A percentile compares a stretch with the other conserved stretches of the same genome.
These are phyloP conservation scores for Epinephelus lanceolatus DNA, from an alignment of 2,113 vertebrate species.

Conservation along the genomic window DNA sequence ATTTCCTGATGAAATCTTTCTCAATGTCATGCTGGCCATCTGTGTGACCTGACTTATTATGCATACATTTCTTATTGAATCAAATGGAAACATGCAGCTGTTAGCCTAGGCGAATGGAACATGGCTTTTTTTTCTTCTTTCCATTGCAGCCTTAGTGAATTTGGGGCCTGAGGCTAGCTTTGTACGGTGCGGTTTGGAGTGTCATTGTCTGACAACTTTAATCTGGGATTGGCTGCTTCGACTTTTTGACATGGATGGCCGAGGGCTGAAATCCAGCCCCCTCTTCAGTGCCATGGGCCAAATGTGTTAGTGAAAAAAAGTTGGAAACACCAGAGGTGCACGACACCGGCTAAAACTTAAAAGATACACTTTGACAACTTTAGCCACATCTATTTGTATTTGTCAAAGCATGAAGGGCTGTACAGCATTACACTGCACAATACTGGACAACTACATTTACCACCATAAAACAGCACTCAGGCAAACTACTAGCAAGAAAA, in stretches of 20 bases:
- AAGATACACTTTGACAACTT: not conserved
- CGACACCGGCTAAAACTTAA: constrained; percentile 12
- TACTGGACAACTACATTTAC: not conserved
- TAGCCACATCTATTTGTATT: constrained; percentile 6
- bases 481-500: not conserved
- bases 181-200: constrained; percentile 25
- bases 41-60: constrained; percentile 27
- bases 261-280: constrained; percentile 42
- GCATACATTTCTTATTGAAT: constrained; percentile 33
- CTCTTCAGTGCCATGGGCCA: constrained; percentile 46
- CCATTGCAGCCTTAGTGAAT: constrained; percentile 20
- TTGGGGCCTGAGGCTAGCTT: constrained; percentile 63
- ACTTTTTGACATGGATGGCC: constrained; percentile 45
- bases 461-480: not conserved
- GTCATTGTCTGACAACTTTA: constrained; percentile 78
- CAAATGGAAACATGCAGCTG: constrained; percentile 42
- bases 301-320: constrained; percentile 31
- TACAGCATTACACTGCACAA: not conserved
- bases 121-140: constrained; percentile 4
- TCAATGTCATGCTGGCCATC: constrained; percentile 11
- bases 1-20: constrained; percentile 21
- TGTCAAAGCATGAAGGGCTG: not conserved
- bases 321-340: constrained; percentile 20
- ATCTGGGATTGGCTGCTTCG: constrained; percentile 61
- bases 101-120: constrained; percentile 33